Conservation (phyloP, 2,797 vertebrate genomes). For the Acipenser transmontanus region DNA sequence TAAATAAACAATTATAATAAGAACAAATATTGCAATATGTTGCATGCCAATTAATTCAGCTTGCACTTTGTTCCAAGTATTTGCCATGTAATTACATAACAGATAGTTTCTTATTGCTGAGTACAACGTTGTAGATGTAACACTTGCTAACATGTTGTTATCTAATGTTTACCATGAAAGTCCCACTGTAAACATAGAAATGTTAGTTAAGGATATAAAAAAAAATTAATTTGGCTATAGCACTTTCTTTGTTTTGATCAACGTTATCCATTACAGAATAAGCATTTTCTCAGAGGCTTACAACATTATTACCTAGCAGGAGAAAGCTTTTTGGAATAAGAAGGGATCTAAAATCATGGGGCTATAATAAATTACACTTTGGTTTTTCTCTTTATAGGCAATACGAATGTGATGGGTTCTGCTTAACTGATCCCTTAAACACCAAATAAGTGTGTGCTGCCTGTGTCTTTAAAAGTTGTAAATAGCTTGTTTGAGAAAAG, state of each 20-base stretch:
- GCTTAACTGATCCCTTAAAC: conserved; percentile 7
- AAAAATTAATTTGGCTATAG: background rate
- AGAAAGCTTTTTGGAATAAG: background rate
- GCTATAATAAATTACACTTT: background rate
- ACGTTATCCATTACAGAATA: background rate
- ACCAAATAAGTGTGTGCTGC: background rate
- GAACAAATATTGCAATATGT: no score
- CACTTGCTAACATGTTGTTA: no score
- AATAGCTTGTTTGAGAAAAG: background rate
- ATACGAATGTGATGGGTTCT: background rate
- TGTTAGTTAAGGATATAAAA: no score
- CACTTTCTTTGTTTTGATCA: conserved; percentile 1
- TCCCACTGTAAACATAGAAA: no score
- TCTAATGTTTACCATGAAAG: no score
- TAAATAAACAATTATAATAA: no score
- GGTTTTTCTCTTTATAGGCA: background rate
- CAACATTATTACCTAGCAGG: background rate
- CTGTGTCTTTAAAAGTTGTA: background rate
- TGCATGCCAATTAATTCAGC: no score
- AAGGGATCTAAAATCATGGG: background rate
- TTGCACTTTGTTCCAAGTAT: no score
- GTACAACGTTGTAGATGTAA: no score
- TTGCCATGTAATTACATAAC: no score
- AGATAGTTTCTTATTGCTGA: no score
- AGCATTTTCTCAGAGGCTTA: background rate